These are phyloP conservation scores for Saccostrea glomerata DNA, from an alignment of 1,140 invertebrate genomes.

Conservation along the genomic window DNA sequence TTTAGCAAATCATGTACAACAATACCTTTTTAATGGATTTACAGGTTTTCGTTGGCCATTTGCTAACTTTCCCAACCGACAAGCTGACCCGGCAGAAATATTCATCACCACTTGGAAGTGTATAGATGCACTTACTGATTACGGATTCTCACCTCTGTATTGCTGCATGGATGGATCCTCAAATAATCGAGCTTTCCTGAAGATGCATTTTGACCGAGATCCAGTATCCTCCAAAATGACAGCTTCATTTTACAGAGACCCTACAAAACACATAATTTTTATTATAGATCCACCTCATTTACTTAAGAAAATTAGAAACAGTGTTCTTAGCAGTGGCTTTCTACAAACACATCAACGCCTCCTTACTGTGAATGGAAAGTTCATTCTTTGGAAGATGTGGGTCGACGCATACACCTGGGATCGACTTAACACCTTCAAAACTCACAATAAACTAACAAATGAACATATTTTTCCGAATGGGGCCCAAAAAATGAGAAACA, in stretches of 20 bases:
- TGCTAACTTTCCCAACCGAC: constrained; percentile 44
- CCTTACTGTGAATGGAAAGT: not conserved
- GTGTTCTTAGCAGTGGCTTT: constrained; percentile 43
- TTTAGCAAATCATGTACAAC: constrained; percentile 51
- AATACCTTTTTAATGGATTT: constrained; percentile 48
- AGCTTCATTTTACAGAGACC: constrained; percentile 17
- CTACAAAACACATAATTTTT: constrained; percentile 29
- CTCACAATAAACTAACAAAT: constrained; percentile 37
- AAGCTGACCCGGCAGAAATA: constrained; percentile 40
- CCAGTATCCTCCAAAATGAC: constrained; percentile 36
- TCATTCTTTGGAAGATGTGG: constrained; percentile 48
- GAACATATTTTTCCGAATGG: constrained; percentile 46
- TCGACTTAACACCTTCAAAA: not conserved
- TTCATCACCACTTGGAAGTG: constrained; percentile 45
- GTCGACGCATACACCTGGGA: constrained; percentile 43
- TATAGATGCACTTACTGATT: constrained; percentile 33
- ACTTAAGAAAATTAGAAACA: constrained; percentile 46
- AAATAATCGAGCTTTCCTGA: constrained; percentile 48
- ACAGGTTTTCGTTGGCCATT: constrained; percentile 49
- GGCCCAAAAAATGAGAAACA: constrained; percentile 49
- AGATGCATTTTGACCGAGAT: constrained; percentile 40
- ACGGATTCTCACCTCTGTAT: constrained; percentile 45
- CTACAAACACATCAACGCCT: constrained; percentile 41
- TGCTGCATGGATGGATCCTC: not conserved
- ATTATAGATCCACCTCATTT: constrained; percentile 45